A percentile compares a stretch with the other conserved stretches of the same genome.
Conservation (phyloP, 2,888 invertebrate species). For the Polyommatus icarus region DNA sequence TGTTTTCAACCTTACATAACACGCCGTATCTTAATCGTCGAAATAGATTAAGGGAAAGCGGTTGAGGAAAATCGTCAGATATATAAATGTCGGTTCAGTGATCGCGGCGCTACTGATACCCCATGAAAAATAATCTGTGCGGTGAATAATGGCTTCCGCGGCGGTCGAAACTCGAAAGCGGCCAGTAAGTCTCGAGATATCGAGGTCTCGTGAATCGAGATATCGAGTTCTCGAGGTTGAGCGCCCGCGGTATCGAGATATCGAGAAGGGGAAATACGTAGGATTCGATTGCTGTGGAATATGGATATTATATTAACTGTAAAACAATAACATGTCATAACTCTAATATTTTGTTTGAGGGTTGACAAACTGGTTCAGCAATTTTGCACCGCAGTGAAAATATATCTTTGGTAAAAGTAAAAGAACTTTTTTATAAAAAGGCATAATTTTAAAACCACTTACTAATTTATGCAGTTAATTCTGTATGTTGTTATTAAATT, state of each 20-base stretch:
- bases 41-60: constrained; percentile 30
- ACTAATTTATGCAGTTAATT: background rate
- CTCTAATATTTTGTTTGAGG: background rate
- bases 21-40: constrained; percentile 21
- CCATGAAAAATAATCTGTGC: constrained; percentile 60
- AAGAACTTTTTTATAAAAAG: background rate
- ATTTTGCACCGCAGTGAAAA: background rate
- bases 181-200: constrained; percentile 24
- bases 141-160: constrained; percentile 53
- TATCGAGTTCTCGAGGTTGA: background rate
- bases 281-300: constrained; percentile 12
- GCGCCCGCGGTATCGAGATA: constrained; percentile 3
- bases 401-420: background rate
- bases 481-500: constrained; percentile 1
- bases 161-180: constrained; percentile 42
- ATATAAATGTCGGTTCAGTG: constrained; percentile 54
- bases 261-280: background rate
- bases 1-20: constrained; percentile 23
- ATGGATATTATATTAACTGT: background rate
- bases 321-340: background rate
- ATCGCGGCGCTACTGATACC: constrained; percentile 57
- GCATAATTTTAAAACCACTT: background rate
- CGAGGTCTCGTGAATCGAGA: background rate
- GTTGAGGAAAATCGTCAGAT: constrained; percentile 37
- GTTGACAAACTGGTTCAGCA: background rate